These are phyloP conservation scores for Trichonephila clavipes DNA, from an alignment of 1,140 invertebrate genomes.

Conservation along the genomic window DNA sequence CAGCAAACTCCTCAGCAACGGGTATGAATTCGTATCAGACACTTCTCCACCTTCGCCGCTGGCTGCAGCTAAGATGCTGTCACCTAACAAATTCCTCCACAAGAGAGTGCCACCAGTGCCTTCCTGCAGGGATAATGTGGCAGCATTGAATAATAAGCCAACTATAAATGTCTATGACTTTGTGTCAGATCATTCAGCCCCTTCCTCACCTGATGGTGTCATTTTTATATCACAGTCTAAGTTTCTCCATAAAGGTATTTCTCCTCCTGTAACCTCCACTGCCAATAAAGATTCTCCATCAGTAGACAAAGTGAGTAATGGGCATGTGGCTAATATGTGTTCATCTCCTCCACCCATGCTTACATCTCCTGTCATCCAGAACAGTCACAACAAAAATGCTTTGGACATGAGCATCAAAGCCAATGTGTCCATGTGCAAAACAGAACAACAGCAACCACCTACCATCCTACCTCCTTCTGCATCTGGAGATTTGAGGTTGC, in stretches of 20 bases:
- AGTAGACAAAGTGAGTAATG: constrained; percentile 54
- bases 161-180: constrained; percentile 73
- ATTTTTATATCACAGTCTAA: constrained; percentile 69
- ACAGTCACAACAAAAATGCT: constrained; percentile 60
- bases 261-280: constrained; percentile 22
- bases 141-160: constrained; percentile 40
- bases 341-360: constrained; percentile 50
- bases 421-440: constrained; percentile 41
- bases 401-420: constrained; percentile 67
- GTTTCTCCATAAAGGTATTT: constrained; percentile 41
- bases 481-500: constrained; percentile 35
- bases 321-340: constrained; percentile 49
- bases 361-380: constrained; percentile 20
- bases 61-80: constrained; percentile 49
- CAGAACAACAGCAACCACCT: constrained; percentile 47
- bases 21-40: constrained; percentile 70
- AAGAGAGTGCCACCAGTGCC: constrained; percentile 59
- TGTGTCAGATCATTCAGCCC: constrained; percentile 68
- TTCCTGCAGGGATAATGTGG: constrained; percentile 62
- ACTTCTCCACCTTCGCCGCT: constrained; percentile 63
- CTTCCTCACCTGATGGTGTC: constrained; percentile 66
- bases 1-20: constrained; percentile 68
- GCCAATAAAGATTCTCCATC: constrained; percentile 32
- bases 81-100: constrained; percentile 63
- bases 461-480: constrained; percentile 48